These are phyloP conservation scores for Trematocara nigrifrons DNA, from an alignment of 2,113 vertebrate species.

Conservation along the genomic window DNA sequence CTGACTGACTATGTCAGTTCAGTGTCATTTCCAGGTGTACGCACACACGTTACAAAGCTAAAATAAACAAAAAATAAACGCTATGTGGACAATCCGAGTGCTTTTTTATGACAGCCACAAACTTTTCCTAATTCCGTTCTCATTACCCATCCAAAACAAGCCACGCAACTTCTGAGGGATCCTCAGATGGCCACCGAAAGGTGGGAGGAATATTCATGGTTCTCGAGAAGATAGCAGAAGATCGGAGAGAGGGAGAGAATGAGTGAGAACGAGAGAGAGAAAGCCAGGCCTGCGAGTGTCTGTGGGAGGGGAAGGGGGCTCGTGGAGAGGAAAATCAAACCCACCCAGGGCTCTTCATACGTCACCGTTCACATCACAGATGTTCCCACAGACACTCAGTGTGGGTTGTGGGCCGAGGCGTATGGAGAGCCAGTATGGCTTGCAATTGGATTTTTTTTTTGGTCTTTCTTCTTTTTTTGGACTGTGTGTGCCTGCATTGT, in stretches of 20 bases:
- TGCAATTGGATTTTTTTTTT: not conserved
- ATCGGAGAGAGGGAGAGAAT: constrained; percentile 6
- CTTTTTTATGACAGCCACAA: not conserved
- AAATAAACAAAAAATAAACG: not conserved
- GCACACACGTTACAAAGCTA: not conserved
- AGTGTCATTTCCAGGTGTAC: not conserved
- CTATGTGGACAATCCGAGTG: not conserved
- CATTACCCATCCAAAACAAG: not conserved
- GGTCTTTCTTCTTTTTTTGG: not conserved
- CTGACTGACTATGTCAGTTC: not conserved
- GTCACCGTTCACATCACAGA: constrained; percentile 68
- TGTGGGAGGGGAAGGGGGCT: constrained; percentile 52
- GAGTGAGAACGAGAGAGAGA: not conserved
- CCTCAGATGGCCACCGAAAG: constrained; percentile 42
- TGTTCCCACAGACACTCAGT: constrained; percentile 66
- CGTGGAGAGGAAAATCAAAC: constrained; percentile 60
- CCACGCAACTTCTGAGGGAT: constrained; percentile 2
- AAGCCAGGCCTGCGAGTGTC: not conserved
- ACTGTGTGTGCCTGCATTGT: not conserved
- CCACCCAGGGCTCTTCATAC: constrained; percentile 63
- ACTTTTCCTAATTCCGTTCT: not conserved
- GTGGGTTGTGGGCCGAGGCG: constrained; percentile 58
- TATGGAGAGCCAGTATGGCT: constrained; percentile 45
- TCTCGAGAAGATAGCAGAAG: constrained; percentile 38
- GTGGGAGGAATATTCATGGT: constrained; percentile 63